A percentile compares a stretch with the other conserved stretches of the same genome.
These are phyloP conservation scores for Psophia crepitans DNA, from an alignment of 2,113 vertebrate genomes.

Conservation along the genomic window DNA sequence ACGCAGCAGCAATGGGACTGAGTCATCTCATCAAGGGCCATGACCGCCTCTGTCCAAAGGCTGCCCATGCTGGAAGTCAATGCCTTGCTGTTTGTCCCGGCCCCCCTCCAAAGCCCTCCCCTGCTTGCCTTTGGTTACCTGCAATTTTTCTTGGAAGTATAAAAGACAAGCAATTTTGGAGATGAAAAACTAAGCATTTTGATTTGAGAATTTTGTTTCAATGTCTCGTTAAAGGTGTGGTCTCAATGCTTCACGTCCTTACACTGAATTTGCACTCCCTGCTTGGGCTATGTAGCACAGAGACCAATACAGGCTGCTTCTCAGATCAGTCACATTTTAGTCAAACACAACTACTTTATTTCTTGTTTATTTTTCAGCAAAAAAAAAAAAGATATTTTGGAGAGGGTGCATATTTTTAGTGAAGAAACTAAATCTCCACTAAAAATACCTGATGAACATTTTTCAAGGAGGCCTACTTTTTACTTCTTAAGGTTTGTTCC, in stretches of 20 bases:
- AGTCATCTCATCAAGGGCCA: not conserved
- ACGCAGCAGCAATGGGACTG: accelerated
- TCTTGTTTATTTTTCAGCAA: not conserved
- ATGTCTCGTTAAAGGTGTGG: not conserved
- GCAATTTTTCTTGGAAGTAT: not conserved
- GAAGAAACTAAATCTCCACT: not conserved
- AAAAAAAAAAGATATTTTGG: not conserved
- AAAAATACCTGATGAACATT: not conserved
- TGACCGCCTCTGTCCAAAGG: not conserved
- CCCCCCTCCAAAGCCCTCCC: not conserved
- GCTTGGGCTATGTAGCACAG: not conserved
- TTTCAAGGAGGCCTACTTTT: not conserved
- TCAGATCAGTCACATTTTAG: not conserved
- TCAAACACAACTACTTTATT: not conserved
- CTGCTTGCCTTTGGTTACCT: not conserved
- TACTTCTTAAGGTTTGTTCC: not conserved
- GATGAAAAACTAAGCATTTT: not conserved
- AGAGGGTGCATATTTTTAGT: not conserved
- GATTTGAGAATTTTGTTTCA: not conserved
- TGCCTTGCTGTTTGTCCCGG: accelerated
- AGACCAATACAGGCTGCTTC: not conserved
- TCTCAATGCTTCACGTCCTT: accelerated
- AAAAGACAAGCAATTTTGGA: not conserved
- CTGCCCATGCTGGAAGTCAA: not conserved
- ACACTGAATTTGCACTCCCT: not conserved